Conservation (phyloP, 2,888 invertebrate species). For the Tethea ocularis region DNA sequence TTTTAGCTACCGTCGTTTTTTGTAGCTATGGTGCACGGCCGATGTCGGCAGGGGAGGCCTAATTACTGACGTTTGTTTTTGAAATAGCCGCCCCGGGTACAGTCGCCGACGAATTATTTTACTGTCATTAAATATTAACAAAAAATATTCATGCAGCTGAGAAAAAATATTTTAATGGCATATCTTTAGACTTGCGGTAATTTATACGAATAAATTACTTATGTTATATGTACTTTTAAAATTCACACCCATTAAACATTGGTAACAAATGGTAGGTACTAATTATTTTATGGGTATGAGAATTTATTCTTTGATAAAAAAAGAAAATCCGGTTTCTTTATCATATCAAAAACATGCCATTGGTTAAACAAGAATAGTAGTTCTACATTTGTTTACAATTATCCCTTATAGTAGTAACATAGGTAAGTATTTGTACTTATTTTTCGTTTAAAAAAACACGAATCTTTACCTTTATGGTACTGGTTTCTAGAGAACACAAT, state of each 20-base stretch:
- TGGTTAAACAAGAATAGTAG: too few species aligned
- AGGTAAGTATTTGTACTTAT: too few species aligned
- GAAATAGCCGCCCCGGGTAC: constrained; percentile 67
- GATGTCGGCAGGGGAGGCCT: constrained; percentile 58
- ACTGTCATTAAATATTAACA: constrained; percentile 13
- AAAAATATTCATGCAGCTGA: background rate
- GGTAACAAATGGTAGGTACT: background rate
- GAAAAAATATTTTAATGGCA: background rate
- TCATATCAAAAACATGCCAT: background rate
- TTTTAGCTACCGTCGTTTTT: constrained; percentile 72
- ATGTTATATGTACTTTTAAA: background rate
- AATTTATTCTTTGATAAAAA: background rate
- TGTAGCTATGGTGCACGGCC: constrained; percentile 43
- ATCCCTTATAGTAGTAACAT: too few species aligned
- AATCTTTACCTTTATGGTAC: too few species aligned
- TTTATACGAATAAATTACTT: background rate
- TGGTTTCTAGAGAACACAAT: too few species aligned
- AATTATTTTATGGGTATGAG: background rate
- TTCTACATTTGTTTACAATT: too few species aligned
- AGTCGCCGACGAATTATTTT: constrained; percentile 44
- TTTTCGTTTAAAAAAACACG: too few species aligned
- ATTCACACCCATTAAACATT: background rate
- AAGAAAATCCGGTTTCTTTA: background rate
- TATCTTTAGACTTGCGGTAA: background rate
- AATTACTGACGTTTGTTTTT: constrained; percentile 80